Evolutionary conservation across 1,140 invertebrate species (phyloP), one percentile per base, ranked within the genome.

Genomic region (Danaus plexippus): DNA sequence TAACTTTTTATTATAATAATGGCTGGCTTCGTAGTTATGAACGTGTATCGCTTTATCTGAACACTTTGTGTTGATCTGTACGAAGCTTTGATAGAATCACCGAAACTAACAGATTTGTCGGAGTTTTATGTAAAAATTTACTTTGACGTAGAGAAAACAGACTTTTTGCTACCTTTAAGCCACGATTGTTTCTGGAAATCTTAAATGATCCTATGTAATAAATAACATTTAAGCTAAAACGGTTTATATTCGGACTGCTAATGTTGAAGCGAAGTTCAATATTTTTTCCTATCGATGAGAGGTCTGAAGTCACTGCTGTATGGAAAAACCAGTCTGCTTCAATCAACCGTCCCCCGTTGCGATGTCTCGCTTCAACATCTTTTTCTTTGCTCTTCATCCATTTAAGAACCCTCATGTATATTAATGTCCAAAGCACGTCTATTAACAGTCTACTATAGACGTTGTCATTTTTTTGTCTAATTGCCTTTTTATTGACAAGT

Each of bases 391-490:
- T 64, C 57, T 63, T 63, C 62, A 55, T 52, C 74, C 74, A 71
- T 77, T 71, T 75, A 69, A 73, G 70, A 59, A 49, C 45, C 53
- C 58, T 67, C 56, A 75, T 77, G 74, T 75, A 62, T 75, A 79
- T 79, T 76, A 70, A 75, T 79, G 57, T 52, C 56, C 55, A 52
- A 59, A 61, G 66, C 56, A 68, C 60, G 61, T 73, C 73, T 76
- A 78, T 73, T 75, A 73, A 73, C 66, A 61, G 63, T 64, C 57
- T 46, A 57, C 59, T 59, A 5, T 15, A 3, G 9, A 47, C 43
- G 32, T 44, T 32, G 40, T 42, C 11, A 32, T 51, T 41, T 51
- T n/a, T 41, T 51, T 51, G 12, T 51, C 42, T 48, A 51, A n/a
- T 41, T 42, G 49, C 11, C 40, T 32, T 32, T 32, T 32, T 32